Percentiles rank a stretch among this genome's conserved stretches.
These are phyloP conservation scores for Pocota personata DNA, from an alignment of 2,888 invertebrate genomes.

Conservation along the genomic window DNA sequence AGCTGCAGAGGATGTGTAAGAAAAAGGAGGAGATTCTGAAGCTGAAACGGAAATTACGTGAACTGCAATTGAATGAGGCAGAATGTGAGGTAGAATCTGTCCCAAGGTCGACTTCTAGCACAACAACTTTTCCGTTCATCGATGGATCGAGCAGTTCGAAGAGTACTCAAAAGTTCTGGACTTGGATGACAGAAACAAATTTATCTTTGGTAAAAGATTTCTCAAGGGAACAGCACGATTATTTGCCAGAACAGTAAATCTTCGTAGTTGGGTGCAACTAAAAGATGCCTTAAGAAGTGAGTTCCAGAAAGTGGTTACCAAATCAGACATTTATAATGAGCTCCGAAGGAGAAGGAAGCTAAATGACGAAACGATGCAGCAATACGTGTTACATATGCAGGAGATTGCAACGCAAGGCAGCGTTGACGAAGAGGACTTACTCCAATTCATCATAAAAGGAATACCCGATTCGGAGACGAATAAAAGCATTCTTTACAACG, in stretches of 20 bases:
- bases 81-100: neutral
- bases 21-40: neutral
- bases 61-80: neutral
- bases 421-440: constrained; percentile 5
- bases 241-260: neutral
- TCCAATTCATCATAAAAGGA: constrained; percentile 23
- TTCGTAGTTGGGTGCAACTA: neutral
- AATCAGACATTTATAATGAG: neutral
- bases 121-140: neutral
- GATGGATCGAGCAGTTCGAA: constrained; percentile 17
- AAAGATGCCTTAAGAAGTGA: neutral
- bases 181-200: neutral
- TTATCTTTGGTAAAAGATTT: neutral
- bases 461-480: constrained; percentile 23
- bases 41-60: neutral
- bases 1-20: neutral
- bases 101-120: neutral
- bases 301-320: constrained; percentile 8
- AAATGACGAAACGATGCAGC: constrained; percentile 12
- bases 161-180: neutral
- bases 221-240: neutral
- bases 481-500: constrained; percentile 2
- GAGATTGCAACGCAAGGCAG: neutral
- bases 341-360: neutral
- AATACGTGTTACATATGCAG: neutral